Conservation (phyloP, 2,888 invertebrate genomes). For the Acanthosepion esculentum region DNA sequence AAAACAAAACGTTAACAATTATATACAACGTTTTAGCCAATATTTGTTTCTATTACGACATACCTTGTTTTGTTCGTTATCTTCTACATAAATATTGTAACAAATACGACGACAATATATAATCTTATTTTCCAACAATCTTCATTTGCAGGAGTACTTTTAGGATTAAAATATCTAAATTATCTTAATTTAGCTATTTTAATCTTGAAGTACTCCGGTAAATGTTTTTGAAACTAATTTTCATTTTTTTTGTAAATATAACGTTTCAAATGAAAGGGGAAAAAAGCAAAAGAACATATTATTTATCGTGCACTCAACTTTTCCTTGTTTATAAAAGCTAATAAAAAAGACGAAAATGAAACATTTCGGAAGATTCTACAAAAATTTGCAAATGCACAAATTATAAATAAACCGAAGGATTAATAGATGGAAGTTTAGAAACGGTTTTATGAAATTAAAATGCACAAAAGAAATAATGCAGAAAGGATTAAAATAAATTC, state of each 20-base stretch:
- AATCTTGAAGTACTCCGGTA: too few species aligned
- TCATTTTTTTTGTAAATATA: neutral
- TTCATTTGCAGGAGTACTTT: neutral
- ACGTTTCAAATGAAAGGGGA: neutral
- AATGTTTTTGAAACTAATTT: neutral
- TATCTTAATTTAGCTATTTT: neutral
- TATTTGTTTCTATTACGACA: too few species aligned
- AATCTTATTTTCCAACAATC: neutral
- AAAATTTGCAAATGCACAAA: neutral
- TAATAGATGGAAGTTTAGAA: neutral
- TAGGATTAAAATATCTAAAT: neutral
- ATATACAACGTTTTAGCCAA: too few species aligned
- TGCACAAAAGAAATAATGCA: neutral
- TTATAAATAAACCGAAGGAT: neutral
- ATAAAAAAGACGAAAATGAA: neutral
- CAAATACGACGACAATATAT: neutral
- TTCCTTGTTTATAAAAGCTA: neutral
- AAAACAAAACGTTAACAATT: too few species aligned
- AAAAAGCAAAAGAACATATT: neutral
- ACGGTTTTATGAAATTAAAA: neutral
- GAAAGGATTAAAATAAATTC: neutral
- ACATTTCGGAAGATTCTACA: neutral
- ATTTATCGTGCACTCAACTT: neutral
- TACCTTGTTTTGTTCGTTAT: too few species aligned
- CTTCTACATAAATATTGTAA: too few species aligned